phyloP scores from a whole-genome alignment of 1,140 invertebrate species.

The Drosophila micromelanica region DNA sequence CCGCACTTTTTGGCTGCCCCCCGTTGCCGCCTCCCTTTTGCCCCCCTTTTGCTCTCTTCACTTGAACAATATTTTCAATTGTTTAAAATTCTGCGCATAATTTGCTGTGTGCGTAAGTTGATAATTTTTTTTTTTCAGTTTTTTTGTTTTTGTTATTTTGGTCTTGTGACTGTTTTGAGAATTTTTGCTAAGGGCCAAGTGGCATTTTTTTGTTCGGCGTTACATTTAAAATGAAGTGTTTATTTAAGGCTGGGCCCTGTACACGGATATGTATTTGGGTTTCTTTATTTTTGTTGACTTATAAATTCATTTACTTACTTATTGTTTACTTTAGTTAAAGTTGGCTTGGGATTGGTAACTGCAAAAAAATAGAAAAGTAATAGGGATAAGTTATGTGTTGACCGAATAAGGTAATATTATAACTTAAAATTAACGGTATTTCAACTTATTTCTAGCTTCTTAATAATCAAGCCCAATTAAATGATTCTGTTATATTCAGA shows the following conservation, averaged over 20 bases:
- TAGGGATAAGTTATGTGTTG: not conserved
- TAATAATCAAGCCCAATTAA: too few relatives aligned
- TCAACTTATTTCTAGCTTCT: too few relatives aligned
- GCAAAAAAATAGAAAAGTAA: conserved; percentile 33
- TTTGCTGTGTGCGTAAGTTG: conserved; percentile 40
- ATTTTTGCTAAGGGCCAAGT: conserved; percentile 47
- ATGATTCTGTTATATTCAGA: too few relatives aligned
- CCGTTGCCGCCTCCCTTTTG: not conserved
- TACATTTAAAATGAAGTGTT: conserved; percentile 79
- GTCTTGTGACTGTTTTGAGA: conserved; percentile 30
- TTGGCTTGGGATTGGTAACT: conserved; percentile 44
- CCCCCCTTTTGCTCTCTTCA: not conserved
- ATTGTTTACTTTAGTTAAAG: conserved; percentile 53
- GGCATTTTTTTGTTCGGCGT: conserved; percentile 60
- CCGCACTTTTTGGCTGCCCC: conserved; percentile 23
- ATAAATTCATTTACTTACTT: conserved; percentile 49
- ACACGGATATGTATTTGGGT: conserved; percentile 5
- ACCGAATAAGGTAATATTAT: too few relatives aligned
- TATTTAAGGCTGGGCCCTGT: conserved; percentile 41
- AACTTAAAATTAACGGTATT: too few relatives aligned
- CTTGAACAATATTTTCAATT: conserved; percentile 57
- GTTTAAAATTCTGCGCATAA: conserved; percentile 55
- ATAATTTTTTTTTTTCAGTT: conserved; percentile 31
- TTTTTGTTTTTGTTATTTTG: conserved; percentile 37
- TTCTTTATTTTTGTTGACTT: conserved; percentile 9